A percentile compares a stretch with the other conserved stretches of the same genome.
Conservation (phyloP, 2,888 invertebrate species). For the Carcina quercana region DNA sequence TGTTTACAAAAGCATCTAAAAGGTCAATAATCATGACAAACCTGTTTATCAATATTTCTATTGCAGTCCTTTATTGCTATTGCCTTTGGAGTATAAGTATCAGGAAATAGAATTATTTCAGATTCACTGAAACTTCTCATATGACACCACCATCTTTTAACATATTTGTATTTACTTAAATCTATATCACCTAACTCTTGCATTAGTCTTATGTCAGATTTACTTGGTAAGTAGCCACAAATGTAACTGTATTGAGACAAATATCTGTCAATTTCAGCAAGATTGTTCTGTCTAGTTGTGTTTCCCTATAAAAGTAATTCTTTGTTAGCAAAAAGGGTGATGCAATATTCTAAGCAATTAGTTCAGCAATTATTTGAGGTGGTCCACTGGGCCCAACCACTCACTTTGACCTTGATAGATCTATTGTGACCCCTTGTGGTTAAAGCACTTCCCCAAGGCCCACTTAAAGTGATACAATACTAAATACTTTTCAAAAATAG, state of each 20-base stretch:
- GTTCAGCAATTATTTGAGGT: too few species aligned
- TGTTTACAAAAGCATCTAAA: too few species aligned
- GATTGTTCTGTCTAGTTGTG: constrained; percentile 28
- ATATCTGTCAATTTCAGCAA: constrained; percentile 52
- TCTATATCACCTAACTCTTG: constrained; percentile 40
- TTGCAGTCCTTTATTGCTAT: constrained; percentile 26
- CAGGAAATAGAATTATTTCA: constrained; percentile 62
- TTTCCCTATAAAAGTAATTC: constrained; percentile 43
- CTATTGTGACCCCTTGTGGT: too few species aligned
- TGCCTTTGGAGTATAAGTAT: constrained; percentile 29
- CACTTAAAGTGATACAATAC: too few species aligned
- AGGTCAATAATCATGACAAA: constrained; percentile 26
- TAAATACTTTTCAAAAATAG: too few species aligned
- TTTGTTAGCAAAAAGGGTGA: constrained; percentile 1
- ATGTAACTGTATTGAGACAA: constrained; percentile 73
- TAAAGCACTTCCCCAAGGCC: too few species aligned
- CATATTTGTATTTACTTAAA: constrained; percentile 53
- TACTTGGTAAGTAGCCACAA: constrained; percentile 70
- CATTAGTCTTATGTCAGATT: constrained; percentile 58
- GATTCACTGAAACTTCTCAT: constrained; percentile 73
- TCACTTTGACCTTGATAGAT: too few species aligned
- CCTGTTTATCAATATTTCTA: constrained; percentile 43
- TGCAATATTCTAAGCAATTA: not conserved
- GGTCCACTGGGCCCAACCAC: too few species aligned
- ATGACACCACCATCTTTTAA: constrained; percentile 77